Evolutionary conservation across 2,113 vertebrate genomes (phyloP), one percentile per base, ranked within the genome.

Genomic region (Chamaea fasciata): DNA sequence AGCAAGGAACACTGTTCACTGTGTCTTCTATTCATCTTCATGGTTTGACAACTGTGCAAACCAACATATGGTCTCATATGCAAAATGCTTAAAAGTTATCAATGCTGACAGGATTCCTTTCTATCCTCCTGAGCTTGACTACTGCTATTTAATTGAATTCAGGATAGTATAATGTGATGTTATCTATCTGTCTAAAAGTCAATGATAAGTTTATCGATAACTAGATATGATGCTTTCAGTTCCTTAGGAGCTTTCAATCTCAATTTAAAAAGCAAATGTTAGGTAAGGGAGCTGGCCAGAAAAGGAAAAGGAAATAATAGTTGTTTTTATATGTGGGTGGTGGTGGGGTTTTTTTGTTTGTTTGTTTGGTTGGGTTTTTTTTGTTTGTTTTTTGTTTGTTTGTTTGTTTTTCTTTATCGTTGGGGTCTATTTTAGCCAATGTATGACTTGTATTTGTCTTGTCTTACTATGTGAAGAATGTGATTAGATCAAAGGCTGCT

Each of bases 391-490:
- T 39, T 39, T 39, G 8, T 39, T 39, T 39, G 8, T 39, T 39
- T 39, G 10, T 39, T 39, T 39, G 19, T 37, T 1, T 26, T 62
- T 83, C n/a, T 22, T 24, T 59, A 7, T 5, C 60, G 4, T 26
- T 17, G 1, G 1, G 0, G 0, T 0, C 6, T 39, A 62, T 79
- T 56, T 71, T 30, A 42, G 49, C 1, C 7, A 57, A 13, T 50
- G 14, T 28, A 13, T 46, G 28, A 19, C 57, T 82, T 75, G 1
- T 27, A 33, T 70, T 78, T 85, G 4, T 50, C 15, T 52, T 94
- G 15, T 50, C 23, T 79, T 56, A 19, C 3, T 62, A 24, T 24
- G 5, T 60, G 30, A 63, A 44, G 19, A 70, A 33, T 19, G 3
- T 31, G 6, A 63, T 73, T 69, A 39, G 6, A 63, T 49, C 16